phyloP scores from a whole-genome alignment of 2,888 invertebrate species.

The Leptinotarsa haldemani region DNA sequence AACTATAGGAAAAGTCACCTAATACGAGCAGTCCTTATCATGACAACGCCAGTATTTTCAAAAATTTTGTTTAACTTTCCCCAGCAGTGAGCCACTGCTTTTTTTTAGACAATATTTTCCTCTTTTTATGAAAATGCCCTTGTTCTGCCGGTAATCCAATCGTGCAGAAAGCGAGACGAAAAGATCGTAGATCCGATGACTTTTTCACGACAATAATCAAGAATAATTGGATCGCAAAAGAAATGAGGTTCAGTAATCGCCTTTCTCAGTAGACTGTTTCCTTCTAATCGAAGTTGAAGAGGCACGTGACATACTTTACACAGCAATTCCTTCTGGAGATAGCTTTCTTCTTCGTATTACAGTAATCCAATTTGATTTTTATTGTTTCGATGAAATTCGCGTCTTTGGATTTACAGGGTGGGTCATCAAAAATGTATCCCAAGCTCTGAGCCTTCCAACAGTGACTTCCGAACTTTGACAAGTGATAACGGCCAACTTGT shows the following conservation, averaged over 20 bases:
- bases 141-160: not conserved
- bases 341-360: not conserved
- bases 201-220: slow-evolving; percentile 2
- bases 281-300: not conserved
- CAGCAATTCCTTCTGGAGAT: not conserved
- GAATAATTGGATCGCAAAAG: slow-evolving; percentile 7
- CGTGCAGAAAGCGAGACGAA: not conserved
- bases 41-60: too few relatives aligned
- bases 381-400: not conserved
- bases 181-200: not conserved
- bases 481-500: too few relatives aligned
- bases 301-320: not conserved
- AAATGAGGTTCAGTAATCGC: slow-evolving; percentile 3
- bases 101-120: too few relatives aligned
- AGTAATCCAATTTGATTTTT: not conserved
- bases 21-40: too few relatives aligned
- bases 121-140: not conserved
- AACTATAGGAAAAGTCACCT: too few relatives aligned
- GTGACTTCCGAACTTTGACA: too few relatives aligned
- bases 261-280: not conserved
- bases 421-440: too few relatives aligned
- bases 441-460: too few relatives aligned
- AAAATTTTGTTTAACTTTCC: too few relatives aligned
- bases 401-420: too few relatives aligned
- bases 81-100: too few relatives aligned